Conservation (phyloP, 2,797 vertebrate species). For the Scomberomorus guttatus region DNA sequence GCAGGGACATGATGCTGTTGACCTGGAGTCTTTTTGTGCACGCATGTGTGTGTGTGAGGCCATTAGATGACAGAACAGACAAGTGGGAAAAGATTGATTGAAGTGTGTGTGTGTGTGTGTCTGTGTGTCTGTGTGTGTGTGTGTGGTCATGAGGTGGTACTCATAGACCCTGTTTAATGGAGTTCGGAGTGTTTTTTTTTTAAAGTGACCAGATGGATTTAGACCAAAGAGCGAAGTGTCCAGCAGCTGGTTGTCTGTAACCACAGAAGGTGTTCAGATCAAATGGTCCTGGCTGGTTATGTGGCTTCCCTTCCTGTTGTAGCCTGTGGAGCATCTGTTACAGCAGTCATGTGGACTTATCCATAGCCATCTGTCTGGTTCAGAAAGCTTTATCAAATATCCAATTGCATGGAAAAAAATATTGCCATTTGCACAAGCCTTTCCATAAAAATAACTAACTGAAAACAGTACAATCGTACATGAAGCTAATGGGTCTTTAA, state of each 20-base stretch:
- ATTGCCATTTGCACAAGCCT: constrained; percentile 2
- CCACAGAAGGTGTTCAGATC: constrained; percentile 43
- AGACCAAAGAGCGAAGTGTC: background rate
- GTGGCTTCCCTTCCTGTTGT: constrained; percentile 2
- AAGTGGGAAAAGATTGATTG: background rate
- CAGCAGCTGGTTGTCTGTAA: constrained; percentile 44
- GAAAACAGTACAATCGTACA: constrained; percentile 15
- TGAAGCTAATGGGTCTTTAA: constrained; percentile 20
- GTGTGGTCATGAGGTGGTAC: constrained; percentile 34
- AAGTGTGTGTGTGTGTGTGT: background rate
- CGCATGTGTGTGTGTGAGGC: background rate
- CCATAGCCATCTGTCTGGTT: constrained; percentile 18
- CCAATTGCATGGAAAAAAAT: constrained; percentile 1
- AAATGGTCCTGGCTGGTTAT: constrained; percentile 3
- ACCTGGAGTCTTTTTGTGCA: constrained; percentile 17
- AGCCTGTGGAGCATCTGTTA: constrained; percentile 30
- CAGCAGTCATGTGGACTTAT: constrained; percentile 5
- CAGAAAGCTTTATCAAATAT: constrained; percentile 32
- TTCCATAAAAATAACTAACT: constrained; percentile 6
- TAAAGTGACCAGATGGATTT: constrained; percentile 45
- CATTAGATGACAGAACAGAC: background rate
- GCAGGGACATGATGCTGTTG: constrained; percentile 17
- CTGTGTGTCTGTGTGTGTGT: constrained; percentile 27
- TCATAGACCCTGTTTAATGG: background rate
- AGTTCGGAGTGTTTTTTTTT: constrained; percentile 27